These are phyloP conservation scores for Enteromius paludinosus DNA, from an alignment of 2,797 vertebrate genomes.

Conservation along the genomic window DNA sequence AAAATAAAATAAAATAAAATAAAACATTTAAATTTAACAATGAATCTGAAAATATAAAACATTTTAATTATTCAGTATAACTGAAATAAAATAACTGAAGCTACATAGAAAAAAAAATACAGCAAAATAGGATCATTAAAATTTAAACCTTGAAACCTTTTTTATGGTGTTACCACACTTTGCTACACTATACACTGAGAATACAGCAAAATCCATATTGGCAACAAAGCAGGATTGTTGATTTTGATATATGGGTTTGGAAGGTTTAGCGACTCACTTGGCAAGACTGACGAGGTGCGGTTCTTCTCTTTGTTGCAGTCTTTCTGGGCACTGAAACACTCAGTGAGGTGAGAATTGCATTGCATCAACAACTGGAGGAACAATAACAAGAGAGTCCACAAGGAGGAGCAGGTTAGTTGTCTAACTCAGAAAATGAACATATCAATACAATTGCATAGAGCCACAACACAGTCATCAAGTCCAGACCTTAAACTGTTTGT, in stretches of 20 bases:
- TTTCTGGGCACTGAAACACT: slow-evolving; percentile 98
- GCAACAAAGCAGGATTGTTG: background rate
- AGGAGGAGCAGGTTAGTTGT: slow-evolving; percentile 52
- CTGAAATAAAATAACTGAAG: too few species aligned
- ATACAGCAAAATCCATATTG: background rate
- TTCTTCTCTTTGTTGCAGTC: slow-evolving; percentile 99
- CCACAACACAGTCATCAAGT: slow-evolving; percentile 18
- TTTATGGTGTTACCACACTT: background rate
- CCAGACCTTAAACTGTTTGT: slow-evolving; percentile 97
- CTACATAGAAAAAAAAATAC: too few species aligned
- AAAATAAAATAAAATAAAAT: background rate
- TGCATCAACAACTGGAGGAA: slow-evolving; percentile 91
- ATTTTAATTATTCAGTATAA: too few species aligned
- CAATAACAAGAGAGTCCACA: slow-evolving; percentile 50
- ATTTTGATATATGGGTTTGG: slow-evolving; percentile 4
- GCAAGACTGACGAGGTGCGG: slow-evolving; percentile 97
- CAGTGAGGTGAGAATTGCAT: slow-evolving; percentile 91
- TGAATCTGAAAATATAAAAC: background rate
- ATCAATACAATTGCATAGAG: background rate
- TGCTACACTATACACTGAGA: background rate
- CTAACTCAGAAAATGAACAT: slow-evolving; percentile 1
- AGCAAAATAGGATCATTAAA: too few species aligned
- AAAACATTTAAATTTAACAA: background rate
- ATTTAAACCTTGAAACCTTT: too few species aligned
- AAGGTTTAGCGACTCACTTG: slow-evolving; percentile 83